Evolutionary conservation across 2,113 vertebrate genomes (phyloP), one percentile per base, ranked within the genome.

Genomic region (Bambusicola thoracicus): DNA sequence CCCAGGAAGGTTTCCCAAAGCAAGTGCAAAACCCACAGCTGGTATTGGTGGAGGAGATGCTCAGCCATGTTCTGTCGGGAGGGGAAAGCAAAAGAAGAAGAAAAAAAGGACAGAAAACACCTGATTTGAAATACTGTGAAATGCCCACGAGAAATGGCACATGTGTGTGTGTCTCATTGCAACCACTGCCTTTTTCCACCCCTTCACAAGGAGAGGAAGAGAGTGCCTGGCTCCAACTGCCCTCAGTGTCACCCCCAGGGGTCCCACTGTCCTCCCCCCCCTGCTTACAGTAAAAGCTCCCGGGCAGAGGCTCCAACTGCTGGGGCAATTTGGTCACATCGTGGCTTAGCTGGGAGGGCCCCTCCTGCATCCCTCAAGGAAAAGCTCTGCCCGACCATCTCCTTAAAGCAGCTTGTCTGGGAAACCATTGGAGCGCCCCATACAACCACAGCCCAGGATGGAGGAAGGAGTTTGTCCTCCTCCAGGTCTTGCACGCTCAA

Each of bases 341-440:
- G 76, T 38, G 67, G 34, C 1, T 72, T 1, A 11, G 24, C 4
- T 32, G 11, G 22, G 44, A 12, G 19, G 38, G 5, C 8, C 11
- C 4, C 10, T 36, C 49, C 40, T 8, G 51, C 36, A 3, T 16
- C 38, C 40, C 14, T 43, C 11, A 22, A 4, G 2, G 16, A 27
- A 49, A 5, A 3, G 8, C 63, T 49, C 79, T 65, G 18, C 40
- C 62, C 17, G 2, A 40, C 17, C 3, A 1, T 10, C 25, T 3
- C n/a, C 44, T 11, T 1, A n/a, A 79, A 40, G 3, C 36, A 34
- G 40, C 6, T 74, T 78, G 38, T 43, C 5, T 38, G 2, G 51
- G 49, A 11, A 6, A 0, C 4, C 0, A 1, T 2, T 11, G 43
- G 49, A 56, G 43, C 62, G 1, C 4, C 2, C 2, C 12, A 0